Conservation (phyloP, 2,797 vertebrate genomes). For the Phalanger gymnotis region DNA sequence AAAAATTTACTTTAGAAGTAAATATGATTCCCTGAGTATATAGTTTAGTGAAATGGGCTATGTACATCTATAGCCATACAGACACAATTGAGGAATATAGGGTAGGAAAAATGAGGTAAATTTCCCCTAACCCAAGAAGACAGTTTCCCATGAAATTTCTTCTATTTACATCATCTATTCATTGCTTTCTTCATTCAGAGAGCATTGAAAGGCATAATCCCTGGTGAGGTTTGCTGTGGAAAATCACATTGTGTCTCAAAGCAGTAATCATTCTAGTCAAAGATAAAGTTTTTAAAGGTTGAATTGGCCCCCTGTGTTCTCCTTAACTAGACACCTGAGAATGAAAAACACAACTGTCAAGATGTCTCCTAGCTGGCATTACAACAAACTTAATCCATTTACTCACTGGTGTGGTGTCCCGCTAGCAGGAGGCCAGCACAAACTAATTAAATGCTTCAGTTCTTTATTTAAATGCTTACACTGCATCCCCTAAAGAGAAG, state of each 20-base stretch:
- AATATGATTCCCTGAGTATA: neutral
- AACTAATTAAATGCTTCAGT: conserved; percentile 83
- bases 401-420: conserved; percentile 76
- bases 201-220: conserved; percentile 63
- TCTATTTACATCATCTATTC: conserved; percentile 69
- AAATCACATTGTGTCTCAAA: conserved; percentile 79
- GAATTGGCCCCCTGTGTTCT: conserved; percentile 82
- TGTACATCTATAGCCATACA: neutral
- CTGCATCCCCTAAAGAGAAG: conserved; percentile 41
- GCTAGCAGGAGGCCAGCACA: conserved; percentile 79
- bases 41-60: neutral
- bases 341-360: conserved; percentile 83
- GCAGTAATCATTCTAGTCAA: conserved; percentile 79
- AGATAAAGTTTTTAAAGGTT: conserved; percentile 81
- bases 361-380: conserved; percentile 79
- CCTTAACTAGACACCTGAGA: conserved; percentile 82
- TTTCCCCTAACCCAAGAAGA: conserved; percentile 57
- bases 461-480: conserved; percentile 80
- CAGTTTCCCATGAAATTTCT: conserved; percentile 29
- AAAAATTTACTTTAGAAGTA: neutral
- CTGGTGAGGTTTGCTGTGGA: conserved; percentile 72
- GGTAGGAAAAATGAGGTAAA: conserved; percentile 49
- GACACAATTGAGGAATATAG: conserved; percentile 47
- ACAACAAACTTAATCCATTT: conserved; percentile 86
- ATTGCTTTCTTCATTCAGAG: conserved; percentile 66